Base-by-base conservation (phyloP, 2,113 vertebrate genomes). In the Seriola rivoliana region DNA sequence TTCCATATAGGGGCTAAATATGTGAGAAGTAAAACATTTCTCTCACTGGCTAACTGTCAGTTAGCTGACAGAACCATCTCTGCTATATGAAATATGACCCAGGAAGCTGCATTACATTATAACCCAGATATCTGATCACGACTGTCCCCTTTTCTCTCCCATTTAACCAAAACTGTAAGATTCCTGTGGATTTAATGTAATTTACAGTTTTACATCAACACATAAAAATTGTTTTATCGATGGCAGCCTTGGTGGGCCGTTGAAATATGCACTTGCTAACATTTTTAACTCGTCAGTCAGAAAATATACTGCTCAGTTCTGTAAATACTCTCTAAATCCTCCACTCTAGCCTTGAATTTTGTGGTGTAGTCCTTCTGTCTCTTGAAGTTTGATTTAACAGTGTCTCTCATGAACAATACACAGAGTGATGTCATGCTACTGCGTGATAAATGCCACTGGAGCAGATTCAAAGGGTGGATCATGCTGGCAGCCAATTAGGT, bases 401-500 rank as follows among this genome's bases (percentile, higher is more conserved):
- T 66, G 60, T 84, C 82, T 90, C 75, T 25, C 19, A 72, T 82
- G 88, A 82, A 93, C 85, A 90, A 85, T 85, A 65, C 78, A 74
- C 29, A 71, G 59, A 70, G 76, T 94, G 90, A 94, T 86, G 90
- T 93, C 92, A 95, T 81, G 5, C 66, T 16, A 55, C 80, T 81
- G 75, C 62, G 76, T 84, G 83, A 92, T 90, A 85, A 87, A 92
- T 65, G 71, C 81, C 75, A 78, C 83, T 93, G 89, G 87, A 88
- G 76, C 13, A 0, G 48, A 86, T 70, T 90, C 87, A 94, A 90
- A 91, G 88, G 88, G 92, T 84, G 91, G 84, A 85, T 90, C 85
- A 54, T 9, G 50, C 84, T 87, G 82, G 79, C 76, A 81, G 82
- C 87, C 88, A 93, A 91, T 91, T 87, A 90, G 83, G 69, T 85